phyloP scores from a whole-genome alignment of 1,140 invertebrate species.

The Trichoplusia ni region DNA sequence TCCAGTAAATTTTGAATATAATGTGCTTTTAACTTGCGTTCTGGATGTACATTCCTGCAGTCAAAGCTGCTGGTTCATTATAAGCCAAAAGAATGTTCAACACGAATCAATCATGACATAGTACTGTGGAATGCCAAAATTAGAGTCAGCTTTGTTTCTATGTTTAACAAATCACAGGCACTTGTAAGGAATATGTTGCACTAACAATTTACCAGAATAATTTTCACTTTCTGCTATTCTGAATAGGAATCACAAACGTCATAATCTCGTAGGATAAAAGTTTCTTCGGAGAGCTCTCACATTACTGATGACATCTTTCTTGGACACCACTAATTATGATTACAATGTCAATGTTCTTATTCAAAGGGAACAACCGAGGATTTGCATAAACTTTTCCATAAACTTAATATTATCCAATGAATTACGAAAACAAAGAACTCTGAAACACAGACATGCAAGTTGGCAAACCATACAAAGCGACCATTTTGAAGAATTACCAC shows the following conservation, averaged over 20 bases:
- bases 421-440: constrained; percentile 82
- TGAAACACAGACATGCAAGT: constrained; percentile 81
- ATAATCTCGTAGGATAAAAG: constrained; percentile 76
- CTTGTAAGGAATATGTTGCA: constrained; percentile 7
- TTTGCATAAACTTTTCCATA: constrained; percentile 52
- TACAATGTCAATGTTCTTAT: constrained; percentile 49
- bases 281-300: constrained; percentile 75
- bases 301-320: constrained; percentile 78
- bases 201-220: constrained; percentile 56
- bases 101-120: constrained; percentile 70
- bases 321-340: constrained; percentile 58
- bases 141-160: constrained; percentile 66
- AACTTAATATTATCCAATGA: constrained; percentile 58
- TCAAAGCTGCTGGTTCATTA: constrained; percentile 36
- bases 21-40: neutral
- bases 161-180: constrained; percentile 17
- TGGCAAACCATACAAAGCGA: constrained; percentile 83
- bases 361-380: constrained; percentile 49
- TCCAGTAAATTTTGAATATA: neutral
- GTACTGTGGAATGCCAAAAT: constrained; percentile 75
- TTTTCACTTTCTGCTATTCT: constrained; percentile 64
- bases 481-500: constrained; percentile 85
- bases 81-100: constrained; percentile 59
- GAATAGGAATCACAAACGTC: constrained; percentile 68
- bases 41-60: constrained; percentile 17